Conservation (phyloP, 2,888 invertebrate species). For the Pocota personata region DNA sequence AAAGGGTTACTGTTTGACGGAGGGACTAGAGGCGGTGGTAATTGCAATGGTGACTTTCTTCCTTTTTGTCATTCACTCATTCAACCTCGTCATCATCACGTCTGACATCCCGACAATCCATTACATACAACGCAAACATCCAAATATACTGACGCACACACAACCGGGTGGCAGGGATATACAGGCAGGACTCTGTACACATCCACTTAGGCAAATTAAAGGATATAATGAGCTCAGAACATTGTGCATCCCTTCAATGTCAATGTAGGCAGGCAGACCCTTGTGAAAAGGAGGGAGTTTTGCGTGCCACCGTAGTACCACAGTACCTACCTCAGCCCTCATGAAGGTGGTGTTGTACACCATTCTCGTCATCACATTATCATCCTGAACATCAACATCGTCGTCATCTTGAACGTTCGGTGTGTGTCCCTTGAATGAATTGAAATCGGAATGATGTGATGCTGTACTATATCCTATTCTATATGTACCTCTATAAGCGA, state of each 20-base stretch:
- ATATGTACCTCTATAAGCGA: neutral
- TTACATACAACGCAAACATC: constrained; percentile 44
- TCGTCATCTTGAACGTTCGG: constrained; percentile 59
- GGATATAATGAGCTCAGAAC: constrained; percentile 73
- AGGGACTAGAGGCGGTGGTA: constrained; percentile 63
- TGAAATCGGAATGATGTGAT: constrained; percentile 70
- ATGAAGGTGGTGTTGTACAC: constrained; percentile 36
- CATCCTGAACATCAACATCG: constrained; percentile 65
- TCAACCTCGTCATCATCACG: constrained; percentile 71
- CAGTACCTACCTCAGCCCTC: constrained; percentile 38
- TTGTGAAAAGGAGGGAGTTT: constrained; percentile 27
- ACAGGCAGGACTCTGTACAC: constrained; percentile 65
- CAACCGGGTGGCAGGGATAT: neutral
- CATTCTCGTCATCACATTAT: constrained; percentile 60
- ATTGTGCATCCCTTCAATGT: constrained; percentile 74
- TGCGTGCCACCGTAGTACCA: constrained; percentile 36
- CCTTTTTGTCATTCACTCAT: constrained; percentile 67
- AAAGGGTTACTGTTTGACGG: constrained; percentile 60
- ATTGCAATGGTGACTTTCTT: constrained; percentile 73
- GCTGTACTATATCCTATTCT: constrained; percentile 2
- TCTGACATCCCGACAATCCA: constrained; percentile 70
- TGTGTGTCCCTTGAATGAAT: constrained; percentile 65
- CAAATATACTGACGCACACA: neutral
- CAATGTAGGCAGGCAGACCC: constrained; percentile 65
- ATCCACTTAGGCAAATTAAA: constrained; percentile 74